These are phyloP conservation scores for Calliopum simillimum DNA, from an alignment of 2,888 invertebrate genomes.

Conservation along the genomic window DNA sequence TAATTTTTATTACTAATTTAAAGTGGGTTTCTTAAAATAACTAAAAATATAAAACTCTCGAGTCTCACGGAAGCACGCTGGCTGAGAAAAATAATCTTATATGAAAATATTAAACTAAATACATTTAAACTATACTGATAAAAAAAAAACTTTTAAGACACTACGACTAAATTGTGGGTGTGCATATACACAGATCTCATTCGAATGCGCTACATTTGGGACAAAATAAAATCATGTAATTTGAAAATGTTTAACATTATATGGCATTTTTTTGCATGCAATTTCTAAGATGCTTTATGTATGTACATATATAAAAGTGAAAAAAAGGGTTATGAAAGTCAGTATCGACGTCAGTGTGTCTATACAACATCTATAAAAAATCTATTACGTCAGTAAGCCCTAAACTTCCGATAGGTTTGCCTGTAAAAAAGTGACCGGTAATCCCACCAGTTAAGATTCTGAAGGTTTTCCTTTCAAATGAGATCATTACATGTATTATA, in stretches of 20 bases:
- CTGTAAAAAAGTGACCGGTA: no score
- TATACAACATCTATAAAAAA: no score
- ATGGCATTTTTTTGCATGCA: conserved; percentile 8
- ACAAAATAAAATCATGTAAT: conserved; percentile 16
- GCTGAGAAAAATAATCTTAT: conserved; percentile 6
- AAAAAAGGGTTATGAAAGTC: no score
- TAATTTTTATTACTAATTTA: conserved; percentile 29
- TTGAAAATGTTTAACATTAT: not conserved
- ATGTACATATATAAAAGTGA: no score
- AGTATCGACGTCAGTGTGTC: no score
- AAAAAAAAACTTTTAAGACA: conserved; percentile 16
- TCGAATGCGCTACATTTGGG: not conserved
- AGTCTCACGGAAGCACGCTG: conserved; percentile 51
- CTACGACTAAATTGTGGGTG: conserved; percentile 9
- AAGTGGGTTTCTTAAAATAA: conserved; percentile 30
- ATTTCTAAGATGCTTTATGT: no score
- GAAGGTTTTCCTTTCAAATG: no score
- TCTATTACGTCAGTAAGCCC: no score
- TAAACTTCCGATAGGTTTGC: no score
- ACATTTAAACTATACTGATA: not conserved
- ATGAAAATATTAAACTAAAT: not conserved
- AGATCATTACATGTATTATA: no score
- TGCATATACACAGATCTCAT: conserved; percentile 12
- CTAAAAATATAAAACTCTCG: conserved; percentile 42
- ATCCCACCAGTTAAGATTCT: no score